These are phyloP conservation scores for Aegypius monachus DNA, from an alignment of 2,113 vertebrate species.

Conservation along the genomic window DNA sequence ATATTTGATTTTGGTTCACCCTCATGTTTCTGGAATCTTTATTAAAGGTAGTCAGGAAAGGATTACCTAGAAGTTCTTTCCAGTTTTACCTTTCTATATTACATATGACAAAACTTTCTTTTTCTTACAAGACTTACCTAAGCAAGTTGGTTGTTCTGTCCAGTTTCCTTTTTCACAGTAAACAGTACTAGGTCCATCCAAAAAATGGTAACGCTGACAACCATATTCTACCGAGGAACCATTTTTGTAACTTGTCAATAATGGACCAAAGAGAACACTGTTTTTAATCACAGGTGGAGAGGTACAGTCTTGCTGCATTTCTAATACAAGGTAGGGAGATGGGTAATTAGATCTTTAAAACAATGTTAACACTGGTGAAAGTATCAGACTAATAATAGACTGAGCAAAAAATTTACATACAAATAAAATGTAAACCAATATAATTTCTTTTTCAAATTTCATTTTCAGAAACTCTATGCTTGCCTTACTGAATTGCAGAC, in stretches of 20 bases:
- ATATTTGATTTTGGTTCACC: not conserved
- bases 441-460: not conserved
- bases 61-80: not conserved
- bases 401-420: not conserved
- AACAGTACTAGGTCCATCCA: conserved; percentile 62
- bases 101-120: not conserved
- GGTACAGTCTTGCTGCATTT: conserved; percentile 55
- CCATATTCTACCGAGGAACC: conserved; percentile 72
- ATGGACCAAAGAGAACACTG: conserved; percentile 1
- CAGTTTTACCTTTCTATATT: not conserved
- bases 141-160: conserved; percentile 70
- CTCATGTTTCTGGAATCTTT: not conserved
- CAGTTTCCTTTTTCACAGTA: conserved; percentile 69
- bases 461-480: not conserved
- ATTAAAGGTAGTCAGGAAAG: not conserved
- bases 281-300: conserved; percentile 64
- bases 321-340: not conserved
- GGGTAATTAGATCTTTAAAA: not conserved
- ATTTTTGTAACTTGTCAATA: conserved; percentile 42
- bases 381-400: not conserved
- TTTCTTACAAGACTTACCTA: conserved; percentile 61
- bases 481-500: not conserved
- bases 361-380: not conserved
- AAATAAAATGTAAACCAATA: not conserved
- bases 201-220: conserved; percentile 64